Evolutionary conservation across 53 echinoderm and acorn worm species (phyloP).

Genomic region (Zoroaster sp.): DNA sequence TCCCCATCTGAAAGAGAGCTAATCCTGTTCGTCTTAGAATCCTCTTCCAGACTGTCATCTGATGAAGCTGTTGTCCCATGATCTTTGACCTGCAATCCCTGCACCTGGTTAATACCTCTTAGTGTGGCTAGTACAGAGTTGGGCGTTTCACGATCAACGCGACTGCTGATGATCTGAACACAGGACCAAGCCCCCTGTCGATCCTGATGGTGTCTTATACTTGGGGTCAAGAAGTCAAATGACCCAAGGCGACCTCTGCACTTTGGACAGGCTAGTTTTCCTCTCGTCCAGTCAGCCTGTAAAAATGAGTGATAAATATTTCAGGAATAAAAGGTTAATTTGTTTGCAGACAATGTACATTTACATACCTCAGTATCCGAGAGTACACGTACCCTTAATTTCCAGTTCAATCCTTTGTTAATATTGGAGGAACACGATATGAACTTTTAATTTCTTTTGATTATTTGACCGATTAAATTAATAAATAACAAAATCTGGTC

Average conservation of each 20-base stretch:
- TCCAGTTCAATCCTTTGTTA: no score
- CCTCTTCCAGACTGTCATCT: neutral
- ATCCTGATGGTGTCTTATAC: slow-evolving; percentile 35
- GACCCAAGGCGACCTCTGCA: slow-evolving; percentile 87
- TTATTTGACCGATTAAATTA: no score
- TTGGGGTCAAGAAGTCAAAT: slow-evolving; percentile 80
- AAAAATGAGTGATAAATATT: no score
- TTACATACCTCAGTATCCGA: no score
- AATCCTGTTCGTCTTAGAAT: neutral
- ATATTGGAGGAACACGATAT: no score
- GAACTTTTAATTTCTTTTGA: no score
- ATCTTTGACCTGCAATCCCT: neutral
- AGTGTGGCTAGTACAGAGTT: slow-evolving; percentile 54
- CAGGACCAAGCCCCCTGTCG: slow-evolving; percentile 43
- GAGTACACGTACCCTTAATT: no score
- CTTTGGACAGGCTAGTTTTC: slow-evolving; percentile 86
- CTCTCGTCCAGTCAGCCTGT: slow-evolving; percentile 85
- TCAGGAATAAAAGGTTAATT: no score
- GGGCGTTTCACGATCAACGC: slow-evolving; percentile 73
- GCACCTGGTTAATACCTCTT: neutral
- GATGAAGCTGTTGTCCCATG: neutral
- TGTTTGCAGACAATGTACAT: no score
- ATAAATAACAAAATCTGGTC: no score
- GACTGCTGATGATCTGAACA: slow-evolving; percentile 71
- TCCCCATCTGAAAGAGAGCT: neutral